Evolutionary conservation across 1,140 invertebrate species (phyloP).

Genomic region (Hyposmocoma kahamanoa): DNA sequence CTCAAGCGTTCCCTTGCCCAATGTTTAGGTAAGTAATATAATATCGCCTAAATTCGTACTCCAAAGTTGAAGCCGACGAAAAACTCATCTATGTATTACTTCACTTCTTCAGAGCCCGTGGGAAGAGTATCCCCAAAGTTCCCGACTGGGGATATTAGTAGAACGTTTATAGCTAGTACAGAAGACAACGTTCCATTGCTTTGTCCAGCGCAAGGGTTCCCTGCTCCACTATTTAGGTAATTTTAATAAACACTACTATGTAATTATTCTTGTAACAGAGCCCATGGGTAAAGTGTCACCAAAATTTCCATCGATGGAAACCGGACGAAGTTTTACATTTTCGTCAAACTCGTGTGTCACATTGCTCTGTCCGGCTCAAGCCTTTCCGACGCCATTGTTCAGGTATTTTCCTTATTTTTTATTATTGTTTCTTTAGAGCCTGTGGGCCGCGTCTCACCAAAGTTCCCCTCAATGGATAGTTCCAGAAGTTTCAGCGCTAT

Average conservation of each 20-base stretch:
- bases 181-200: conserved; percentile 50
- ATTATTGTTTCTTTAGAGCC: conserved; percentile 75
- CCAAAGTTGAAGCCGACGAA: too few relatives aligned
- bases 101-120: conserved; percentile 76
- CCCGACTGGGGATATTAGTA: conserved; percentile 72
- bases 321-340: conserved; percentile 75
- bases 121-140: conserved; percentile 78
- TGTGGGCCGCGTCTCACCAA: conserved; percentile 80
- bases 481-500: conserved; percentile 78
- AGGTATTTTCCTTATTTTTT: conserved; percentile 51
- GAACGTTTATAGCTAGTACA: conserved; percentile 36
- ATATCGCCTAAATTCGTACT: too few relatives aligned
- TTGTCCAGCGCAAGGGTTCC: conserved; percentile 78
- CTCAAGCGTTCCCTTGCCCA: conserved; percentile 79
- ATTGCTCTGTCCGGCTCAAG: conserved; percentile 79
- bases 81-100: too few relatives aligned
- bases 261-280: conserved; percentile 64
- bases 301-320: conserved; percentile 74
- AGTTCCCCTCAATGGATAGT: conserved; percentile 77
- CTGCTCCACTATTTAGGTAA: conserved; percentile 78
- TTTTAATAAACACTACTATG: conserved; percentile 14
- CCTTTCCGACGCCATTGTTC: conserved; percentile 75
- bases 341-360: conserved; percentile 58
- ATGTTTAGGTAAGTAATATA: conserved; percentile 71
- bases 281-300: conserved; percentile 75